Conservation (phyloP, 2,888 invertebrate genomes). For the Lasioglossum vierecki region DNA sequence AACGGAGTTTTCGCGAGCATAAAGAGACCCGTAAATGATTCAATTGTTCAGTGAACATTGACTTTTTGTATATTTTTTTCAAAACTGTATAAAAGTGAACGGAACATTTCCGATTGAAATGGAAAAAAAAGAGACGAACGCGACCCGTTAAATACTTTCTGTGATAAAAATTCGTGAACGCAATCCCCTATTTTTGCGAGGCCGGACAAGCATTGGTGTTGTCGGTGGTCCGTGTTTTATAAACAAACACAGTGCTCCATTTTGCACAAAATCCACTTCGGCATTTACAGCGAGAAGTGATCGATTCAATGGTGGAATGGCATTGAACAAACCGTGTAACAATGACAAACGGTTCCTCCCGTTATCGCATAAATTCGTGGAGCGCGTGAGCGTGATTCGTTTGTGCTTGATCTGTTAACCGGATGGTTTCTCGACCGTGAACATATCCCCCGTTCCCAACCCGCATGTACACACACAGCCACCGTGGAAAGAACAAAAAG, state of each 20-base stretch:
- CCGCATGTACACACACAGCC: slow-evolving; percentile 1
- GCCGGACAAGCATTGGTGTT: background rate
- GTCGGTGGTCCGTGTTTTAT: background rate
- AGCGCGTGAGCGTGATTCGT: background rate
- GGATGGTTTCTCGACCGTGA: slow-evolving; percentile 1
- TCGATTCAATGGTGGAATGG: background rate
- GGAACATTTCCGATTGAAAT: background rate
- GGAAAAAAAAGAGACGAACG: background rate
- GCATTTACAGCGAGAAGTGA: background rate
- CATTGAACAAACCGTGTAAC: background rate
- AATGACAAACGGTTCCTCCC: background rate
- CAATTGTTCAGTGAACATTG: background rate
- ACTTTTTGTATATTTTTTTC: background rate
- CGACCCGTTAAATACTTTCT: background rate
- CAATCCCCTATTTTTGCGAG: background rate
- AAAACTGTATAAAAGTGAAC: background rate
- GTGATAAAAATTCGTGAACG: background rate
- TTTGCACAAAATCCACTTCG: background rate
- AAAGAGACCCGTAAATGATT: background rate
- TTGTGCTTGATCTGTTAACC: slow-evolving; percentile 12
- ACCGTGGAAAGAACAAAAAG: background rate
- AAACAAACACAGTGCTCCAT: background rate
- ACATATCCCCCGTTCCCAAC: background rate
- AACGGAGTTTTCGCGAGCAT: no score
- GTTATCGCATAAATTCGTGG: background rate